phyloP scores from a whole-genome alignment of 2,797 vertebrate genomes.

The Lithobates pipiens region DNA sequence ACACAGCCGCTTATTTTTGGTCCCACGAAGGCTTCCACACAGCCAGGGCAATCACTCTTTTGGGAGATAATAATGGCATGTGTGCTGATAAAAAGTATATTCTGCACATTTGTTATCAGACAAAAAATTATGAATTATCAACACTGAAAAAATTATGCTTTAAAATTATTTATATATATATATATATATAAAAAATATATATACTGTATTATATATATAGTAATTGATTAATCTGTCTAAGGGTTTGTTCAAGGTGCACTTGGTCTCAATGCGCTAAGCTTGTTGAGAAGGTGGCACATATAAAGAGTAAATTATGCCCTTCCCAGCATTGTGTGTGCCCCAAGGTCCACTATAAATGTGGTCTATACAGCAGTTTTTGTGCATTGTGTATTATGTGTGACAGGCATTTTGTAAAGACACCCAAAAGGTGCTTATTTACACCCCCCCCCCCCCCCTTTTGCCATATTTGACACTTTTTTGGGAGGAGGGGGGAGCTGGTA shows the following conservation, averaged over 20 bases:
- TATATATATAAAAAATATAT: too few relatives aligned
- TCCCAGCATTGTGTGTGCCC: not conserved
- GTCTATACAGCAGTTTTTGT: not conserved
- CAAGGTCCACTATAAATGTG: not conserved
- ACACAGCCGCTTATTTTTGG: not conserved
- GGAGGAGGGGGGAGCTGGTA: too few relatives aligned
- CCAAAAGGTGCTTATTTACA: too few relatives aligned
- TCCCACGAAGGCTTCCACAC: not conserved
- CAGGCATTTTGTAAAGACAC: not conserved
- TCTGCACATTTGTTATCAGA: not conserved
- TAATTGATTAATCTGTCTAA: not conserved
- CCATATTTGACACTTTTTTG: too few relatives aligned
- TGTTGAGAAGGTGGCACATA: not conserved
- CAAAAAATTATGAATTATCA: too few relatives aligned
- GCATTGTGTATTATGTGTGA: not conserved
- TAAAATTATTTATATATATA: too few relatives aligned
- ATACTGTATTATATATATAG: not conserved
- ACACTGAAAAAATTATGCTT: too few relatives aligned
- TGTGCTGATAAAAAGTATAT: not conserved
- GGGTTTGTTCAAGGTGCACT: not conserved
- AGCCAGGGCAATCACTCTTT: not conserved
- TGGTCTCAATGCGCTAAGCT: too few relatives aligned
- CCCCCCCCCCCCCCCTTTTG: too few relatives aligned
- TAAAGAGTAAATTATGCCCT: not conserved
- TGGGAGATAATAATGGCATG: not conserved